Percentiles rank a stretch among this genome's conserved stretches.
These are phyloP conservation scores for Cyprinodon brontotheroides DNA, from an alignment of 2,113 vertebrate genomes.

Conservation along the genomic window DNA sequence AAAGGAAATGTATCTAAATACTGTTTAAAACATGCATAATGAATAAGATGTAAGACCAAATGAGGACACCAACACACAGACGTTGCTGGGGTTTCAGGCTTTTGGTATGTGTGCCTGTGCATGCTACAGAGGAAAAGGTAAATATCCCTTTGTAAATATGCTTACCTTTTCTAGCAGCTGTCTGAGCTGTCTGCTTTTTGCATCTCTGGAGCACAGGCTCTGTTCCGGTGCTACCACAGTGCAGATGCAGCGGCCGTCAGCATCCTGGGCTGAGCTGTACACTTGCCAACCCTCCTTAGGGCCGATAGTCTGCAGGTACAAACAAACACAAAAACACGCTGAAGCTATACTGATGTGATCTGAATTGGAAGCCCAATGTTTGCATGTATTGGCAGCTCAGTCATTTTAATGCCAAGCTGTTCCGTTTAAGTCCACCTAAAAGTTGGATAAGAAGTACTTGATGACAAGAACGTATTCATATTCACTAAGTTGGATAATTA, in stretches of 20 bases:
- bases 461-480: too few relatives aligned
- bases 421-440: not conserved
- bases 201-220: slow-evolving; percentile 95
- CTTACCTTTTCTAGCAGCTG: slow-evolving; percentile 97
- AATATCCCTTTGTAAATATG: not conserved
- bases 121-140: not conserved
- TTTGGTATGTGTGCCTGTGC: not conserved
- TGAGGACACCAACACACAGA: not conserved
- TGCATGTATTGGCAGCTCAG: too few relatives aligned
- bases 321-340: slow-evolving; percentile 9
- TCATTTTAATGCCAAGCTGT: not conserved
- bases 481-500: too few relatives aligned
- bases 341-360: not conserved
- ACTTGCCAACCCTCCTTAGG: slow-evolving; percentile 99
- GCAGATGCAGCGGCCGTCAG: slow-evolving; percentile 96
- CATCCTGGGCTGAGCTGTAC: slow-evolving; percentile 97
- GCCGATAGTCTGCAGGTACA: slow-evolving; percentile 86
- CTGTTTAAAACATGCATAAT: not conserved
- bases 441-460: too few relatives aligned
- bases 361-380: not conserved
- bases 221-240: slow-evolving; percentile 98
- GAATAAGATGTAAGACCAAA: too few relatives aligned
- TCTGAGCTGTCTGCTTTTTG: slow-evolving; percentile 94
- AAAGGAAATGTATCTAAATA: too few relatives aligned
- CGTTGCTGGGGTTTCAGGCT: not conserved